Evolutionary conservation across 2,113 vertebrate genomes (phyloP), one percentile per base, ranked within the genome.

Genomic region (Charina bottae): DNA sequence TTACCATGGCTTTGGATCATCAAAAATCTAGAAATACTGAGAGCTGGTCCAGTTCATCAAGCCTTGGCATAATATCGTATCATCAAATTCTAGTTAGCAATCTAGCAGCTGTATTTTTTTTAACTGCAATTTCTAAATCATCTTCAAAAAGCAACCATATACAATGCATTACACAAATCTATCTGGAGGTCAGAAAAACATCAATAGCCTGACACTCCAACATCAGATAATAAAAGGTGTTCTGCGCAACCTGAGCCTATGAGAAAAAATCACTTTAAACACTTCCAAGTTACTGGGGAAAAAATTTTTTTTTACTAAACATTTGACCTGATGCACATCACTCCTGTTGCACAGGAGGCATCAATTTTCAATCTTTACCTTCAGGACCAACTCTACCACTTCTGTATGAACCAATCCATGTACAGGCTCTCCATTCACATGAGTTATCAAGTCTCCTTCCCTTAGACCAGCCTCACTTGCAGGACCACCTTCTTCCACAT

Each of bases 341-440:
- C 13, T 49, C 37, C 42, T 83, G 6, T 83, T 56, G 53, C 53
- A 89, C 72, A 59, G 15, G 2, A 49, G 1, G 24, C 72, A 5
- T 68, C 17, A 60, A 0, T 1, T 26, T 23, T 11, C 53, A 59
- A 62, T 28, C 87, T 96, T 59, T 95, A 99, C 99, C 99, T 99
- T 99, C 86, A 99, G 97, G n/a, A 99, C 98, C 90, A 99, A 98
- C 97, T 99, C 98, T 95, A 99, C 99, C 96, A 99, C 99, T 89
- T 99, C 99, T 0, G 99, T 99, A 97, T 99, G 99, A 60, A 99
- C 99, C 94, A 99, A 97, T 11, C 99, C 99, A 0, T 99, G 98
- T 42, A 99, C 99, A 0, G 98, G 96, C 90, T 99, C 99, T n/a
- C 99, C 99, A 1, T 99, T 99, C 92, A 99, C 99, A 1, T 99